phyloP scores from a whole-genome alignment of 23 tunicate species.

The Aplidium turbinatum region DNA sequence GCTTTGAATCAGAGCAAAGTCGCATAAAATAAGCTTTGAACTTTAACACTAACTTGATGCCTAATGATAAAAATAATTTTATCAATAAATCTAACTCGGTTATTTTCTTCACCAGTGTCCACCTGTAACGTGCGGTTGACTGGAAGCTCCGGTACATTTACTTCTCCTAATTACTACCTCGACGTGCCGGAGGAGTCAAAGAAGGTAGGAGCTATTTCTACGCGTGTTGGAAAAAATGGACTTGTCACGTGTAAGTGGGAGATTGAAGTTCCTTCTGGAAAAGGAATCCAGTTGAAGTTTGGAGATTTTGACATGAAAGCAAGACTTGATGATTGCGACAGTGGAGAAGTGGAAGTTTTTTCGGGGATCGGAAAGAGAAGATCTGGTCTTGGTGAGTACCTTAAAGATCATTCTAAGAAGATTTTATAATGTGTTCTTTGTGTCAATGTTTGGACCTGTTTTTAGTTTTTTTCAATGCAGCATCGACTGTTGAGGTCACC shows the following conservation, averaged over 20 bases:
- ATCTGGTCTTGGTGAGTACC: conserved; percentile 57
- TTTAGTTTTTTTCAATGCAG: no score
- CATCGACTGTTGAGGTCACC: no score
- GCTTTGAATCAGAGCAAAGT: no score
- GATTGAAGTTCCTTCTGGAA: conserved; percentile 54
- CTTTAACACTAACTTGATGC: no score
- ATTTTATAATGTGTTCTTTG: no score
- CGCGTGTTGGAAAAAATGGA: conserved; percentile 3
- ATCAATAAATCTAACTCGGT: background rate
- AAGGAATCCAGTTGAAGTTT: conserved; percentile 70
- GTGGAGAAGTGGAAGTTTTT: conserved; percentile 74
- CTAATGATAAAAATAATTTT: conserved; percentile 1
- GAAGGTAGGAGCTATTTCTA: background rate
- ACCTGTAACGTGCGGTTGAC: conserved; percentile 47
- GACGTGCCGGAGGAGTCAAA: conserved; percentile 15
- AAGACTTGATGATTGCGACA: conserved; percentile 71
- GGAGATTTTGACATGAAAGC: conserved; percentile 81
- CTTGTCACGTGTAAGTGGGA: conserved; percentile 52
- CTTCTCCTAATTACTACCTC: conserved; percentile 89
- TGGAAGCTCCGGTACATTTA: conserved; percentile 79
- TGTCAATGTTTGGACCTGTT: no score
- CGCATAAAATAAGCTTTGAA: no score
- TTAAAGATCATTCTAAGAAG: no score
- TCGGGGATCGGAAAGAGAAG: conserved; percentile 60
- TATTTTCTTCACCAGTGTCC: conserved; percentile 53